Base-by-base conservation (phyloP, 2,797 vertebrate genomes). In the Neoniphon sammara region DNA sequence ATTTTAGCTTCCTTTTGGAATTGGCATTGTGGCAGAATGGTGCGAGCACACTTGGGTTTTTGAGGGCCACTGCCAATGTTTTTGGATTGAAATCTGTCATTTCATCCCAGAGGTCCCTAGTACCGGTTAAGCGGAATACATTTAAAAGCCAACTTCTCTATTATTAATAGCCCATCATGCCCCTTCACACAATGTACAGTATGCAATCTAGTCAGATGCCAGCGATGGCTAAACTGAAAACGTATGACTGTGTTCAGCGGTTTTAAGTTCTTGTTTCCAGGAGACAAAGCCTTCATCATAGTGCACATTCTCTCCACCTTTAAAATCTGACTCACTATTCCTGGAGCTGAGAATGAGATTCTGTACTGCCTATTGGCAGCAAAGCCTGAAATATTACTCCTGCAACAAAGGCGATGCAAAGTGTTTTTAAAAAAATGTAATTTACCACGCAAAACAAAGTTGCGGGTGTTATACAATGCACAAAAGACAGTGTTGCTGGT, bases 261-360 rank as follows among this genome's bases (percentile, higher is more conserved):
- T 20, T 67, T 1, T 36, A 47, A 54, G 58, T 49, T 55, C 5
- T 20, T 25, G 52, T 71, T 36, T 79, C 60, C 65, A 66, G 64
- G 74, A 79, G 52, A 79, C 30, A 46, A 63, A 77, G 49, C 12
- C 49, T 61, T 73, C 44, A 67, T 80, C 52, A 66, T 67, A 70
- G 44, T 25, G 50, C 39, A 66, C 11, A 20, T 72, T 80, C 74
- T 71, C 58, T 69, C 25, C 66, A 68, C 50, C 73, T 83, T 59
- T 78, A 58, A 73, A 87, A 63, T 56, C 75, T 87, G 87, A 91
- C 77, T 90, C 88, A 86, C 75, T 81, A 47, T 81, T 87, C 73
- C 77, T 82, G 86, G 81, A 81, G 76, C 76, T 36, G 75, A 80
- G 66, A 77, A 74, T 65, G 78, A 68, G 73, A 85, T 83, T 81